These are phyloP conservation scores for Cephus rjabovi DNA, from an alignment of 2,888 invertebrate species.

Conservation along the genomic window DNA sequence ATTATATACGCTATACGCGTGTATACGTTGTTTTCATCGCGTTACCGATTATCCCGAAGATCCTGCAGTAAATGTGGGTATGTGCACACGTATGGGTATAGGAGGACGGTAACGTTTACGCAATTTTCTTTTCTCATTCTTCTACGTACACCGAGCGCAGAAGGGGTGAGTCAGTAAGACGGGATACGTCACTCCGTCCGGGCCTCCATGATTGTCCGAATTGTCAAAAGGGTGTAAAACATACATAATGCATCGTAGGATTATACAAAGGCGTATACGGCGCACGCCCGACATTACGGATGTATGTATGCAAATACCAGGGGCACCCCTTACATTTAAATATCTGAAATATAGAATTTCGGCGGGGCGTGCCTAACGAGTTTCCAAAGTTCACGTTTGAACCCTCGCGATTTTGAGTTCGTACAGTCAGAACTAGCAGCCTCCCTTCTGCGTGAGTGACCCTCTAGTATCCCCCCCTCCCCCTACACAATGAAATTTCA, in stretches of 20 bases:
- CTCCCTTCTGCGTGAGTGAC: background rate
- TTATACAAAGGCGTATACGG: conserved; percentile 50
- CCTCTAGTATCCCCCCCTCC: background rate
- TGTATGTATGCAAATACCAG: conserved; percentile 43
- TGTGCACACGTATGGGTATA: too few species aligned
- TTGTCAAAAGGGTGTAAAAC: conserved; percentile 49
- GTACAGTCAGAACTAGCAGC: background rate
- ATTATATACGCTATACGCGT: too few species aligned
- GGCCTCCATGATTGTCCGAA: conserved; percentile 45
- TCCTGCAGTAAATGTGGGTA: too few species aligned
- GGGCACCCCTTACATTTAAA: conserved; percentile 14
- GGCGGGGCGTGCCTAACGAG: conserved; percentile 24
- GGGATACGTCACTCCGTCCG: conserved; percentile 5
- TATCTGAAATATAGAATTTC: conserved; percentile 46
- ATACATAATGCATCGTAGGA: conserved; percentile 51
- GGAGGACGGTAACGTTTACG: too few species aligned
- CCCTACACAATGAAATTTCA: background rate
- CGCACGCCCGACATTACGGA: conserved; percentile 42
- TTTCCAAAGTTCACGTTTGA: background rate
- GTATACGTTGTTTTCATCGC: too few species aligned
- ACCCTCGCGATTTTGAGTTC: conserved; percentile 5
- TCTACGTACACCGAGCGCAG: too few species aligned
- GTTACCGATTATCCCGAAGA: too few species aligned
- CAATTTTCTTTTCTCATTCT: too few species aligned
- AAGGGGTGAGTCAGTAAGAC: too few species aligned